phyloP scores from a whole-genome alignment of 2,113 vertebrate genomes.

The Saimiri boliviensis region DNA sequence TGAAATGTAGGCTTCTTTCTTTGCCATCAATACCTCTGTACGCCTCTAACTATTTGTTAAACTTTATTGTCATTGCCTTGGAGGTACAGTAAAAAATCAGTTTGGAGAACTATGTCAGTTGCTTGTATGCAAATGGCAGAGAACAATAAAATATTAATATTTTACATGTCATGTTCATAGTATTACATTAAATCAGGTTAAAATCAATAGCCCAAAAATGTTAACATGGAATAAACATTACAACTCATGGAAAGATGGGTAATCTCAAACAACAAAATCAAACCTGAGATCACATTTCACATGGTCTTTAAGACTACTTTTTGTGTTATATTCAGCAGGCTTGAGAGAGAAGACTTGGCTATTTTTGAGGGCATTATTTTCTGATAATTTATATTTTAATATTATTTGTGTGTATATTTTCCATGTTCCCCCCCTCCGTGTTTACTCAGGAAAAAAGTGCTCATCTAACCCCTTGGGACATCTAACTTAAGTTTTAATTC shows the following conservation, averaged over 20 bases:
- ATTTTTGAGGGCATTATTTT: not conserved
- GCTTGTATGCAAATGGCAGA: not conserved
- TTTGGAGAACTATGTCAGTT: not conserved
- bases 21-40: too few relatives aligned
- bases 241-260: not conserved
- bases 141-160: not conserved
- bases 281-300: not conserved
- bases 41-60: not conserved
- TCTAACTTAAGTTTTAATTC: not conserved
- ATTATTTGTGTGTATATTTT: not conserved
- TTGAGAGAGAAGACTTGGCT: not conserved
- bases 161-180: not conserved
- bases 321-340: not conserved
- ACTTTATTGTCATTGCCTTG: not conserved
- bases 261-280: not conserved
- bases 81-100: not conserved
- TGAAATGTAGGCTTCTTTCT: not conserved
- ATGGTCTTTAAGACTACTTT: not conserved
- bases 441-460: not conserved
- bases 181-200: not conserved
- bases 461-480: not conserved
- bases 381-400: not conserved
- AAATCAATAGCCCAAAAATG: not conserved
- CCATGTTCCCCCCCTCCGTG: too few relatives aligned
- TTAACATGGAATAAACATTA: not conserved